phyloP scores from a whole-genome alignment of 1,140 invertebrate species.

The Pogonus chalceus region DNA sequence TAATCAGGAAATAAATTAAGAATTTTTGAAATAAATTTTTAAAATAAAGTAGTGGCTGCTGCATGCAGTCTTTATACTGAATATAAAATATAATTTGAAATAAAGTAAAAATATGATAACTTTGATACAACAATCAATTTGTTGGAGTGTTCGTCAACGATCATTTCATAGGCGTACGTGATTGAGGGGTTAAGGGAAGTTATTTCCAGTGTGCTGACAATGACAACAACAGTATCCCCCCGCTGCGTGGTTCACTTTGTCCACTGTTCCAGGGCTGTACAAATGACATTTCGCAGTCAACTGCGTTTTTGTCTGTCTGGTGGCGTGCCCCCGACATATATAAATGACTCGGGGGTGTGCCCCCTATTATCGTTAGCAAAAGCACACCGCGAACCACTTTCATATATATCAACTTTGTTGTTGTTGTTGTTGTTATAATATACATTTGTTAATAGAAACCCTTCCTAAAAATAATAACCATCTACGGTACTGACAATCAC shows the following conservation, averaged over 20 bases:
- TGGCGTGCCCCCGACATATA: not conserved
- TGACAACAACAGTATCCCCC: not conserved
- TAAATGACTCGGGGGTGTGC: conserved; percentile 3
- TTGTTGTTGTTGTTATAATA: not conserved
- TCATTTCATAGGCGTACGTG: not conserved
- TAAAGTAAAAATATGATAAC: not conserved
- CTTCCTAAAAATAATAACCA: not conserved
- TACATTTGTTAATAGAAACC: not conserved
- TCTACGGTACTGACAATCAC: not conserved
- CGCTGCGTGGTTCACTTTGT: not conserved
- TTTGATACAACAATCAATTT: not conserved
- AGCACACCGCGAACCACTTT: not conserved
- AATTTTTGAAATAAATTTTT: no score
- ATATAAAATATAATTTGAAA: not conserved
- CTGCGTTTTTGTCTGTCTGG: not conserved
- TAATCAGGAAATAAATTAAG: no score
- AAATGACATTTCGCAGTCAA: conserved; percentile 5
- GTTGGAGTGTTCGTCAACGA: not conserved
- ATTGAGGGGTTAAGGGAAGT: not conserved
- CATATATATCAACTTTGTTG: not conserved
- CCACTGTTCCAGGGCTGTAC: no score
- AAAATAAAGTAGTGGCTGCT: no score
- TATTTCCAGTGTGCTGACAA: not conserved
- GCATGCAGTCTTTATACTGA: no score
- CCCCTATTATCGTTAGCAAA: not conserved